Evolutionary conservation across 2,113 vertebrate genomes (phyloP).

Genomic region (Myotis davidii): DNA sequence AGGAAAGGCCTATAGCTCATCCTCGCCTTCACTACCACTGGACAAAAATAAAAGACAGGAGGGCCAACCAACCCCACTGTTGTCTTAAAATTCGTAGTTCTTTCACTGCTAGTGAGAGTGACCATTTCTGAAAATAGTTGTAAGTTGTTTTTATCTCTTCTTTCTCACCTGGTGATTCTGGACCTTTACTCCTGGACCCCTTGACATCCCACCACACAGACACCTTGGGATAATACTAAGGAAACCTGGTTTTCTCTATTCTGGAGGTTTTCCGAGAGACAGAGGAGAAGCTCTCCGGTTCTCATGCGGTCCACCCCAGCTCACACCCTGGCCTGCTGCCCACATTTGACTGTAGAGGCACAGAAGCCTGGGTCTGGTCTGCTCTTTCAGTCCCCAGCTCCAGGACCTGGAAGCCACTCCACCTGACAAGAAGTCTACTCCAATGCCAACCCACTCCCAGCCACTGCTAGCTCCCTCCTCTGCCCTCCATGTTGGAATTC

Average conservation of each 20-base stretch:
- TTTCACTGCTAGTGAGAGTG: neutral
- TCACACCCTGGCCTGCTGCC: neutral
- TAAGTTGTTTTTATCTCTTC: neutral
- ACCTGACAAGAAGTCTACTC: neutral
- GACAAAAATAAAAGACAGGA: neutral
- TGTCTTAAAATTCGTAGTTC: neutral
- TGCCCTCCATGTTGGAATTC: neutral
- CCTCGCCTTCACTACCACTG: neutral
- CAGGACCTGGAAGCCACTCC: neutral
- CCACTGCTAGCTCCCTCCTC: neutral
- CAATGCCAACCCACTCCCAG: neutral
- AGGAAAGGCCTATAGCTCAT: neutral
- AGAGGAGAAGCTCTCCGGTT: neutral
- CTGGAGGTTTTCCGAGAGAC: neutral
- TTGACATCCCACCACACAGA: neutral
- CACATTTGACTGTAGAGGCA: neutral
- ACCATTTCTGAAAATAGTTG: neutral
- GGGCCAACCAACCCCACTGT: neutral
- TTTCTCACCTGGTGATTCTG: neutral
- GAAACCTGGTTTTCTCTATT: neutral
- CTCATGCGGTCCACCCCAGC: no score
- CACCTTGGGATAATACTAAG: neutral
- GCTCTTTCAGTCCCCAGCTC: neutral
- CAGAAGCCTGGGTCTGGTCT: neutral
- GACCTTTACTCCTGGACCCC: neutral